Evolutionary conservation across 1,140 invertebrate species (phyloP).

Genomic region (Bathynomus jamesi): DNA sequence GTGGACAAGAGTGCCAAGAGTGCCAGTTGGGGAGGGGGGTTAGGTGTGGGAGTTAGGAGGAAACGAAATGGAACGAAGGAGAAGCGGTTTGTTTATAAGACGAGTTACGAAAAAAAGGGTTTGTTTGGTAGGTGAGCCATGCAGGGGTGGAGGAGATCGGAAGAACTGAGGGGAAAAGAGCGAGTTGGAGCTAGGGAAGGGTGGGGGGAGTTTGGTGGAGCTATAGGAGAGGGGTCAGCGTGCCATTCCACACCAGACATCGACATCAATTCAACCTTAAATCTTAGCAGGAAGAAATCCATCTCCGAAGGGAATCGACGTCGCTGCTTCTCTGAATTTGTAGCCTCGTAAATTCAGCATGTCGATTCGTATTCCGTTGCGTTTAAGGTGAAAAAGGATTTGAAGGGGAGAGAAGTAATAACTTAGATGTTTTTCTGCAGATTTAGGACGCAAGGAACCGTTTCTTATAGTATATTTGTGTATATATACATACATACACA

Average conservation of each 20-base stretch:
- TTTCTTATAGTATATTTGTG: background rate
- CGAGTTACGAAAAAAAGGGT: too few relatives aligned
- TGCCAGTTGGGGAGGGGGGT: too few relatives aligned
- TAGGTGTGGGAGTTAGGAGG: too few relatives aligned
- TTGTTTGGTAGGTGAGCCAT: too few relatives aligned
- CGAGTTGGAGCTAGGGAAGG: too few relatives aligned
- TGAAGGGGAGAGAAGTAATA: background rate
- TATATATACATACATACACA: background rate
- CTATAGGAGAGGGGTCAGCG: background rate
- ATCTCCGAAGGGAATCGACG: background rate
- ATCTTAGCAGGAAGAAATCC: background rate
- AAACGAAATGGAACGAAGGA: too few relatives aligned
- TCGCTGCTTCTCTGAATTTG: background rate
- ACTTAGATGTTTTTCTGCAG: background rate
- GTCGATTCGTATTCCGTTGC: background rate
- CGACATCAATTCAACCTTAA: background rate
- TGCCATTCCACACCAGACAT: background rate
- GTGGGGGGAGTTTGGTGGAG: too few relatives aligned
- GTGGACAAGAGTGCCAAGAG: too few relatives aligned
- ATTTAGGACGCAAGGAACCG: background rate
- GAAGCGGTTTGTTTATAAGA: too few relatives aligned
- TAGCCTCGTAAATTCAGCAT: background rate
- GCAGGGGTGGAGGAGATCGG: too few relatives aligned
- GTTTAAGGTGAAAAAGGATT: background rate
- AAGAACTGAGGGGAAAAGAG: too few relatives aligned